Evolutionary conservation across 1,140 invertebrate species (phyloP).

Genomic region (Dendroctonus ponderosae): DNA sequence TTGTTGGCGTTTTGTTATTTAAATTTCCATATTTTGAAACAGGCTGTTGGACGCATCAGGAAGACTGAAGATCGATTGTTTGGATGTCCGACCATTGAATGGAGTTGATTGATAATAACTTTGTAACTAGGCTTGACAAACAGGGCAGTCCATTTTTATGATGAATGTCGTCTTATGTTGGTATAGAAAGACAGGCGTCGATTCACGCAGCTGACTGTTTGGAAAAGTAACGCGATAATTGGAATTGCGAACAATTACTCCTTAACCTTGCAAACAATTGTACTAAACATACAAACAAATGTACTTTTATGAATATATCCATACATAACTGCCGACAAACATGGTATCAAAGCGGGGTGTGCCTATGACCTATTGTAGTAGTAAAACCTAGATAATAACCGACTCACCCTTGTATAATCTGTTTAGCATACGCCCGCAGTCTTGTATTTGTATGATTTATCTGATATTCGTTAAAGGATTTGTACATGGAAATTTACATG

Average conservation of each 20-base stretch:
- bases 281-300: background rate
- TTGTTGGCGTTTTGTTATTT: constrained; percentile 21
- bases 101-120: constrained; percentile 6
- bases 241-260: too few relatives aligned
- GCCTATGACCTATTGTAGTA: background rate
- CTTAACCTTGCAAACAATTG: background rate
- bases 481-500: constrained; percentile 27
- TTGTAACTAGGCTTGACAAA: too few relatives aligned
- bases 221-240: background rate
- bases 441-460: constrained; percentile 18
- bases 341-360: background rate
- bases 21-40: constrained; percentile 21
- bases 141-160: too few relatives aligned
- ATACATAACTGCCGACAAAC: background rate
- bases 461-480: constrained; percentile 28
- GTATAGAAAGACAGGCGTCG: too few relatives aligned
- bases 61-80: constrained; percentile 12
- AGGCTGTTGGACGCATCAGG: constrained; percentile 2
- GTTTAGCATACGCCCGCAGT: constrained; percentile 17
- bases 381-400: background rate
- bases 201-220: too few relatives aligned
- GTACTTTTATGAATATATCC: background rate
- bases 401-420: constrained; percentile 12
- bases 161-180: too few relatives aligned
- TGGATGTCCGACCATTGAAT: background rate